Conservation (phyloP, 1,140 invertebrate genomes). For the Uloborus diversus region DNA sequence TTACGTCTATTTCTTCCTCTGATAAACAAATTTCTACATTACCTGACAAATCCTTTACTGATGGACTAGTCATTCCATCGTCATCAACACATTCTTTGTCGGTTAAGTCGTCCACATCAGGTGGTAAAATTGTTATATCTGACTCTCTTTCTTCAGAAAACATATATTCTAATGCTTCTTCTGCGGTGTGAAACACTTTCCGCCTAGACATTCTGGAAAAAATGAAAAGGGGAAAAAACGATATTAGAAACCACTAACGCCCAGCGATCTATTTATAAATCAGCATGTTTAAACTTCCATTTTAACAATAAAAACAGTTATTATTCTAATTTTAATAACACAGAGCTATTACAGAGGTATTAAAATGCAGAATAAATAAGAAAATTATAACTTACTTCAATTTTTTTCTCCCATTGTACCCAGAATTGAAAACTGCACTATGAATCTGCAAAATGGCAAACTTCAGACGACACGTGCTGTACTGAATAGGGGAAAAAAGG, state of each 20-base stretch:
- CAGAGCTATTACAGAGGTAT: not conserved
- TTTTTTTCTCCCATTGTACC: not conserved
- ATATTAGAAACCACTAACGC: not conserved
- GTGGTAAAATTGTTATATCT: not conserved
- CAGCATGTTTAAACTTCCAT: not conserved
- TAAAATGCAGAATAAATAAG: slow-evolving; percentile 3
- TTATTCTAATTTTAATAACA: not conserved
- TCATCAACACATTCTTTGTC: not conserved
- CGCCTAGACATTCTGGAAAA: not conserved
- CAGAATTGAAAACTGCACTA: not conserved
- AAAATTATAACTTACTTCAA: slow-evolving; percentile 6
- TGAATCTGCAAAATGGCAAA: not conserved
- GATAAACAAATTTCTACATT: slow-evolving; percentile 9
- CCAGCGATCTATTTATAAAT: slow-evolving; percentile 2
- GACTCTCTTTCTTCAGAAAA: not conserved
- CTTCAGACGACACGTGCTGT: not conserved
- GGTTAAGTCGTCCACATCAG: not conserved
- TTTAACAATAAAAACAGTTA: not conserved
- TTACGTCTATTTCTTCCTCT: too few relatives aligned
- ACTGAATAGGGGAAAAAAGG: not conserved
- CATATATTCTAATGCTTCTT: not conserved
- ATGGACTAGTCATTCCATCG: not conserved
- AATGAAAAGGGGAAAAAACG: not conserved
- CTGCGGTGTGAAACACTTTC: not conserved
- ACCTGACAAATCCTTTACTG: not conserved